Evolutionary conservation across 2,888 invertebrate species (phyloP), one percentile per base, ranked within the genome.

Genomic region (Phengaris arion): DNA sequence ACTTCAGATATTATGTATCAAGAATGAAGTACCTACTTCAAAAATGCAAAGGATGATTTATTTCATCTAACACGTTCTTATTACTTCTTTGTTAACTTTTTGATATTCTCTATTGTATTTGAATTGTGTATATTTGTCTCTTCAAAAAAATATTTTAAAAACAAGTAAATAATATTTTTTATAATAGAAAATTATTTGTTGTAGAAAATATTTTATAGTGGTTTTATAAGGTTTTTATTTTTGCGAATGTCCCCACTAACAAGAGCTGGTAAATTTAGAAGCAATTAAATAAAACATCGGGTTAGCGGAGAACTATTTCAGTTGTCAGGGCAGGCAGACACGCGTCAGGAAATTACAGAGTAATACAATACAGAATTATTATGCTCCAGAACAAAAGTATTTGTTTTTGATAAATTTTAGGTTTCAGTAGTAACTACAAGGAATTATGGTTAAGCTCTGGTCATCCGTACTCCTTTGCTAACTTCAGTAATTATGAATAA

Each of bases 201-300:
- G 35, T 4, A 35, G 48, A 8, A 48, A 48, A 48, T 48, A 5
- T 48, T 48, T 48, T 4, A 48, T 0, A 48, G 48, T 48, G 6
- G 48, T 48, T 48, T 48, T 1, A 4, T 35, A 48, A 54, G n/a
- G 6, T 55, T 55, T 55, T 55, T 13, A n/a, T 7, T 55, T 55
- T 55, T 59, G 1, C 9, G 12, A 64, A 64, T 64, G 64, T 35
- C 35, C 7, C 12, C 64, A 45, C 64, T 64, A 64, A 64, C 64
- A 35, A 64, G 22, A 45, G 64, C 64, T 64, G 35, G 64, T 64
- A 35, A 64, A 48, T 69, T 48, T 69, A 69, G 69, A 69, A 69
- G n/a, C 46, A 69, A 48, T 76, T 75, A 75, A 78, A 75, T 77
- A 77, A 78, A 75, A 74, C 77, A 75, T 75, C 74, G 73, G 77